Base-by-base conservation (phyloP, 2,888 invertebrate species). In the Blastobasis lacticolella region DNA sequence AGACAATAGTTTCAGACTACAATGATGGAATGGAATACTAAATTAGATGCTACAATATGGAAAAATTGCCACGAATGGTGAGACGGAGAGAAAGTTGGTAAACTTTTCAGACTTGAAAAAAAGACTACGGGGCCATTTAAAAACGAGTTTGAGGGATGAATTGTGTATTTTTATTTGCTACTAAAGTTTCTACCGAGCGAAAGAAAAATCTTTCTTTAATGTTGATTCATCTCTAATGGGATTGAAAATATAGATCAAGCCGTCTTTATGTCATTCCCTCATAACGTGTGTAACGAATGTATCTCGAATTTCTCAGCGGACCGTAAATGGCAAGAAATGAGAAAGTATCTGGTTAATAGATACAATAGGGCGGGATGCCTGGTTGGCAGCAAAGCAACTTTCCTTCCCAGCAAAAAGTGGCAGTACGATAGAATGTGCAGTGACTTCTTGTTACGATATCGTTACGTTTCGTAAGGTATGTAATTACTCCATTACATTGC, bases 331-430 rank as follows among this genome's bases (percentile, higher is more conserved):
- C 69, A 81, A 73, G 84, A 82, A 85, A 82, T 82, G 79, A 81
- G 87, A 88, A 87, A 88, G 87, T 85, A 78, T 76, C 73, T 69
- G 59, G 73, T 71, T 85, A 86, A 86, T 86, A 86, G 85, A 86
- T 86, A 87, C 87, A 88, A 88, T 88, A 86, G 87, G 86, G 84
- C 81, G 76, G 73, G 73, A 74, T 65, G 60, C 60, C 62, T 62
- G 66, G 59, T 82, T 78, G 75, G 78, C 77, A 63, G 76, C 72
- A 62, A 64, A 64, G 72, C 78, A 78, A 81, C 86, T 87, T 87
- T 86, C 86, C 74, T 82, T 67, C 64, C 59, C 55, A 52, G 73
- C 71, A 86, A 86, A 86, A 86, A 86, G 67, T 76, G 57, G 81
- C 73, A 71, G 75, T 71, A 73, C 75, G 70, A 75, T 74, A 69